phyloP scores from a whole-genome alignment of 2,113 vertebrate species.

The Colinus virginianus region DNA sequence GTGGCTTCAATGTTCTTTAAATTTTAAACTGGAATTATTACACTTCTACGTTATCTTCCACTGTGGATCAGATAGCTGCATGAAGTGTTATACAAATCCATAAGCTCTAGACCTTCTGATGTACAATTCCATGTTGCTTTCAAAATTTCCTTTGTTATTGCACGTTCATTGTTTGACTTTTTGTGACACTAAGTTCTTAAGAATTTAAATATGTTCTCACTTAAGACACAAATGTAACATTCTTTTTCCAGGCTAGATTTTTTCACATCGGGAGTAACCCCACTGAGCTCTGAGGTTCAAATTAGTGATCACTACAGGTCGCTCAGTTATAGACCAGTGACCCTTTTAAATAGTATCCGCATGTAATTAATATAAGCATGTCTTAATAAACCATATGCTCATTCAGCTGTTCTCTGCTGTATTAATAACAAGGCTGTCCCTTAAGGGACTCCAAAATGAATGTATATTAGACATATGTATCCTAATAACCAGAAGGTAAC shows the following conservation, averaged over 20 bases:
- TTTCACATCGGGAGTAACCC: constrained; percentile 5
- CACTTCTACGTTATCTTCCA: neutral
- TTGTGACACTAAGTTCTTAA: neutral
- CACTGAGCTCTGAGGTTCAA: constrained; percentile 49
- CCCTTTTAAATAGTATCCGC: constrained; percentile 67
- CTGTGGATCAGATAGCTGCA: neutral
- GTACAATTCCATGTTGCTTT: neutral
- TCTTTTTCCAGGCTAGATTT: constrained; percentile 34
- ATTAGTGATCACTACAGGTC: constrained; percentile 43
- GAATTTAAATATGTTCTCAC: constrained; percentile 35
- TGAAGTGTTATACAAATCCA: neutral
- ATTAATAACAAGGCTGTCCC: constrained; percentile 70
- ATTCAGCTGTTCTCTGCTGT: constrained; percentile 75
- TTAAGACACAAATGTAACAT: constrained; percentile 13
- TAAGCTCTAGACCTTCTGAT: neutral
- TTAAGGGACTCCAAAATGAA: constrained; percentile 70
- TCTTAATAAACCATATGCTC: constrained; percentile 80
- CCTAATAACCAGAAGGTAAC: constrained; percentile 62
- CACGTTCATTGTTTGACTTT: neutral
- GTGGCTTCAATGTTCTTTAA: neutral
- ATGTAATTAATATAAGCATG: constrained; percentile 75
- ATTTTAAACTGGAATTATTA: neutral
- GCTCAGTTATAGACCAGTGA: constrained; percentile 59
- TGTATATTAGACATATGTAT: constrained; percentile 56
- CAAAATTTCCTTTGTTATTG: neutral